phyloP scores from a whole-genome alignment of 2,113 vertebrate genomes.

The human region DNA sequence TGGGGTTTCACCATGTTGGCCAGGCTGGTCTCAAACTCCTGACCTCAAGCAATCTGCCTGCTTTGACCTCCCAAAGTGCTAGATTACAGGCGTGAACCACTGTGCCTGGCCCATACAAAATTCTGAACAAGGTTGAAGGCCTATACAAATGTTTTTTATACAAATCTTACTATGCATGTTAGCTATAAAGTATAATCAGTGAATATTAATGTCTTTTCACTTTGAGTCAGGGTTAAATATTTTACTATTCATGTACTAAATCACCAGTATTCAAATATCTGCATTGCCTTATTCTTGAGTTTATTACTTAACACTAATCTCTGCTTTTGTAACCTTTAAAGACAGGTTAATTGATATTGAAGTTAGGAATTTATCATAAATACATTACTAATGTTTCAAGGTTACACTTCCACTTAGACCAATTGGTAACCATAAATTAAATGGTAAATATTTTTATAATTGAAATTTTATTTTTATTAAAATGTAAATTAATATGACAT shows the following conservation, averaged over 20 bases:
- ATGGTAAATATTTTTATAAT: background rate
- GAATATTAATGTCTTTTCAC: background rate
- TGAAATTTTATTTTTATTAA: background rate
- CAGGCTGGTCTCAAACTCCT: too few relatives aligned
- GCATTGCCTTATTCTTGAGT: background rate
- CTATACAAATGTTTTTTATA: background rate
- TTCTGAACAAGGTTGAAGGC: slow-evolving; percentile 11
- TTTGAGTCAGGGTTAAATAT: background rate
- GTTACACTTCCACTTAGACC: background rate
- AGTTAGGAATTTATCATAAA: background rate
- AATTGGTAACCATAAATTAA: background rate
- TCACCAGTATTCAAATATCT: background rate
- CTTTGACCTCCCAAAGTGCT: too few relatives aligned
- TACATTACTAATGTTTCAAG: slow-evolving; percentile 12
- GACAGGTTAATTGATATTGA: background rate
- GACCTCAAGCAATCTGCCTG: too few relatives aligned
- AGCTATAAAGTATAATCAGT: background rate
- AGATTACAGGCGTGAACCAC: too few relatives aligned
- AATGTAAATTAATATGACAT: background rate
- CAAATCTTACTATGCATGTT: slow-evolving; percentile 1
- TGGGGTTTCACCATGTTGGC: too few relatives aligned
- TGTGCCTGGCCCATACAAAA: background rate
- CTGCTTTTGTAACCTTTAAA: background rate
- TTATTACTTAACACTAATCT: background rate
- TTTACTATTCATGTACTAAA: background rate